phyloP scores from a whole-genome alignment of 2,797 vertebrate species.

The Myotis findleyi region DNA sequence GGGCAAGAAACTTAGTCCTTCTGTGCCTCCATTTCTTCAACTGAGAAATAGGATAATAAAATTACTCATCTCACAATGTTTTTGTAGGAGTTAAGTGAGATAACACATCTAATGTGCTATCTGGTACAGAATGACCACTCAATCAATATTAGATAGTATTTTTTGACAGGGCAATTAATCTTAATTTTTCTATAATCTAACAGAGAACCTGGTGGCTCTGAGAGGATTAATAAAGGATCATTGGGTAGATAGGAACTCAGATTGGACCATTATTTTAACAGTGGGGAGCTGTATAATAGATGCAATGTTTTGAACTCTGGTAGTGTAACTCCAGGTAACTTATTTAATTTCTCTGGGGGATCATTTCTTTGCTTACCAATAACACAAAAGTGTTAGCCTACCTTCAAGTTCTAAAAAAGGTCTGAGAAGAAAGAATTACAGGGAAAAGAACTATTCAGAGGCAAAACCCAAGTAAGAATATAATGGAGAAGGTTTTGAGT shows the following conservation, averaged over 20 bases:
- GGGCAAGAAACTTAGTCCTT: not conserved
- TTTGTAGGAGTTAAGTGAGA: not conserved
- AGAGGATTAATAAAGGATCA: not conserved
- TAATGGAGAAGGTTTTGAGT: not conserved
- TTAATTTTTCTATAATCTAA: not conserved
- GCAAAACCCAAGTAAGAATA: not conserved
- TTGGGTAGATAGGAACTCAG: not conserved
- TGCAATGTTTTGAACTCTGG: not conserved
- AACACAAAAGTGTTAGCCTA: not conserved
- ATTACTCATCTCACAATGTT: not conserved
- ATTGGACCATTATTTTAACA: slow-evolving; percentile 8
- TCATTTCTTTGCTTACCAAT: slow-evolving; percentile 29
- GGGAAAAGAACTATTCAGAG: not conserved
- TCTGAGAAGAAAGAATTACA: not conserved
- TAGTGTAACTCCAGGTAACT: not conserved
- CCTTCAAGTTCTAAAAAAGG: slow-evolving; percentile 29
- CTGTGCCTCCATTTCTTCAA: not conserved
- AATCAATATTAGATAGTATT: not conserved
- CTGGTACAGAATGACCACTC: not conserved
- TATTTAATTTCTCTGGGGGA: not conserved
- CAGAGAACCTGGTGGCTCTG: not conserved
- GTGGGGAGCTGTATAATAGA: not conserved
- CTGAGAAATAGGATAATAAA: not conserved
- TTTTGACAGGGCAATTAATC: slow-evolving; percentile 7
- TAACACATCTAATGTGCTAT: not conserved